phyloP scores from a whole-genome alignment of 2,888 invertebrate genomes.

The Trachelus tabidus region DNA sequence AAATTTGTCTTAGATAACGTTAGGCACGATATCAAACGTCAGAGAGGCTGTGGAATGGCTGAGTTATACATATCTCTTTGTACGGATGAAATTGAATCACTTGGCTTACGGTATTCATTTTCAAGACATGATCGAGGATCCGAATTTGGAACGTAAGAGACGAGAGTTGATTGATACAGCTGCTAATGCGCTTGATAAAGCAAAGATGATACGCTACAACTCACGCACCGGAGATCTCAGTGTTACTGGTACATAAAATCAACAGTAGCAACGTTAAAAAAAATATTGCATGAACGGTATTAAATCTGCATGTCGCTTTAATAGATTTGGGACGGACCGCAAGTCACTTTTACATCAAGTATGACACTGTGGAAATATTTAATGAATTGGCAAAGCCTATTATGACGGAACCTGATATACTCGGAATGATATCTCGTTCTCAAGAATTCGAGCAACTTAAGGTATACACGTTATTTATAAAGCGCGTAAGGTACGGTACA shows the following conservation, averaged over 20 bases:
- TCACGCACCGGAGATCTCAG: constrained; percentile 83
- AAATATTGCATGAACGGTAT: neutral
- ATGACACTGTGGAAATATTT: constrained; percentile 93
- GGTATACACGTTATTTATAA: constrained; percentile 64
- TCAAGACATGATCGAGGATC: constrained; percentile 78
- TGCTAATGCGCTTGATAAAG: constrained; percentile 88
- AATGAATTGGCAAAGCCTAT: constrained; percentile 83
- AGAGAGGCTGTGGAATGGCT: constrained; percentile 98
- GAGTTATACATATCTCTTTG: constrained; percentile 95
- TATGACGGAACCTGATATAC: constrained; percentile 87
- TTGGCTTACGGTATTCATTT: constrained; percentile 78
- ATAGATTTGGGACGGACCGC: constrained; percentile 94
- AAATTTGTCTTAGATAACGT: constrained; percentile 74
- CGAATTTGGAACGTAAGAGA: constrained; percentile 81
- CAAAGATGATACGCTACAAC: constrained; percentile 94
- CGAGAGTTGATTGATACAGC: constrained; percentile 82
- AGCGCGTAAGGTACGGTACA: neutral
- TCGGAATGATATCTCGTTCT: constrained; percentile 91
- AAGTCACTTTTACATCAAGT: constrained; percentile 97
- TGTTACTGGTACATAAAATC: constrained; percentile 70
- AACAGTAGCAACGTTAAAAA: neutral
- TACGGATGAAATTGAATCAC: constrained; percentile 94
- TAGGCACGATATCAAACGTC: constrained; percentile 96
- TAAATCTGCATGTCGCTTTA: constrained; percentile 3
- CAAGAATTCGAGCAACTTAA: constrained; percentile 97